Evolutionary conservation across 1,140 invertebrate genomes (phyloP).

Genomic region (Rhynchophorus ferrugineus): DNA sequence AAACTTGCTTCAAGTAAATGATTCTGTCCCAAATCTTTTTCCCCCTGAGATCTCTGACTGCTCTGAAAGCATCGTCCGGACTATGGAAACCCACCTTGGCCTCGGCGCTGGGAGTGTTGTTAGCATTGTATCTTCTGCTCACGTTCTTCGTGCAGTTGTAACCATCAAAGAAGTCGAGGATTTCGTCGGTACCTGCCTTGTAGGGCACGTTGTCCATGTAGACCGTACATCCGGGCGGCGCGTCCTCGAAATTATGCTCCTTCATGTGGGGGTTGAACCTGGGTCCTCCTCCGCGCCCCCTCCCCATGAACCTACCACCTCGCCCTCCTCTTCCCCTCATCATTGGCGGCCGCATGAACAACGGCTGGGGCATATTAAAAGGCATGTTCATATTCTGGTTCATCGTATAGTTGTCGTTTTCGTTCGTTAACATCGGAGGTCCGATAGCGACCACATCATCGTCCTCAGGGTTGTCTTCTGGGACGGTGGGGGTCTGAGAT

Average conservation of each 20-base stretch:
- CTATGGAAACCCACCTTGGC: constrained; percentile 74
- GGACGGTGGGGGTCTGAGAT: constrained; percentile 5
- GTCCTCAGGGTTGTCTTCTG: not conserved
- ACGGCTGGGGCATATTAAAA: not conserved
- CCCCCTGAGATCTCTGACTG: constrained; percentile 52
- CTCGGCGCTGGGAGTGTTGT: constrained; percentile 80
- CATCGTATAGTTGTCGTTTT: not conserved
- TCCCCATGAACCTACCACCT: constrained; percentile 28
- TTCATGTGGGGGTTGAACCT: constrained; percentile 3
- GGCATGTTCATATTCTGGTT: no score
- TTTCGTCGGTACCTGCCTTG: constrained; percentile 76
- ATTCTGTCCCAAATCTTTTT: constrained; percentile 49
- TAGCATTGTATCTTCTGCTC: constrained; percentile 74
- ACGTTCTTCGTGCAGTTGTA: constrained; percentile 68
- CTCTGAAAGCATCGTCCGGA: constrained; percentile 66
- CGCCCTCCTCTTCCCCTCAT: not conserved
- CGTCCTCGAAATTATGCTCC: constrained; percentile 41
- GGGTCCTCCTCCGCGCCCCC: constrained; percentile 9
- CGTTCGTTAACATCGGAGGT: not conserved
- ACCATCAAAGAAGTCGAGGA: constrained; percentile 75
- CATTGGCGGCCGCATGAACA: constrained; percentile 4
- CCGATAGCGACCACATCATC: not conserved
- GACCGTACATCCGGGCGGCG: constrained; percentile 72
- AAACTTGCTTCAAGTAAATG: constrained; percentile 45
- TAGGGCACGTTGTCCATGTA: constrained; percentile 80